These are phyloP conservation scores for Drosophila quinaria DNA, from an alignment of 2,888 invertebrate genomes.

Conservation along the genomic window DNA sequence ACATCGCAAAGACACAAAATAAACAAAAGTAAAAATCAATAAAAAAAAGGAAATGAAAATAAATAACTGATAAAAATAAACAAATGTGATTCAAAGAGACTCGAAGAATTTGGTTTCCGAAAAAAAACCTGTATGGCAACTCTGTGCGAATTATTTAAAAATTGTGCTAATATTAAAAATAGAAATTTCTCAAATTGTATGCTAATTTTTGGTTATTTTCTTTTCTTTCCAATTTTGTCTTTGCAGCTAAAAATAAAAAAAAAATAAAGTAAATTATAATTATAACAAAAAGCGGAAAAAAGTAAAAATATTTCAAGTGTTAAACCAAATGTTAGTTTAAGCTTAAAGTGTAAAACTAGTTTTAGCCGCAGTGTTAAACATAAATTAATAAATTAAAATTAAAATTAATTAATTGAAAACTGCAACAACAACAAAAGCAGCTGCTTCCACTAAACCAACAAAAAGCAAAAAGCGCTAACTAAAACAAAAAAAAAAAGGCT, in stretches of 20 bases:
- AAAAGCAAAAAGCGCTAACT: slow-evolving; percentile 15
- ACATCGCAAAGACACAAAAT: slow-evolving; percentile 13
- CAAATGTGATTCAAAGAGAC: neutral
- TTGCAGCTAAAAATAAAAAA: slow-evolving; percentile 42
- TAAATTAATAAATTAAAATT: slow-evolving; percentile 10
- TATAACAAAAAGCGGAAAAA: slow-evolving; percentile 26
- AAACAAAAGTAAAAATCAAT: neutral
- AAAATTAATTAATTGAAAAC: slow-evolving; percentile 10
- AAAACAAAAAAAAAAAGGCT: slow-evolving; percentile 12
- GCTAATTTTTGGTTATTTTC: slow-evolving; percentile 59
- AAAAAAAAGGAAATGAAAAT: neutral
- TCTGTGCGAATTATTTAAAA: neutral
- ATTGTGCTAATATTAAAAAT: slow-evolving; percentile 15
- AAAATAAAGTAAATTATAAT: slow-evolving; percentile 29
- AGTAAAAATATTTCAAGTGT: slow-evolving; percentile 60
- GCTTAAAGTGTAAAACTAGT: slow-evolving; percentile 77
- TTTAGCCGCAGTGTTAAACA: slow-evolving; percentile 61
- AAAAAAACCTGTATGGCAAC: slow-evolving; percentile 20
- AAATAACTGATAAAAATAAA: neutral
- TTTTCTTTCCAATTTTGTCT: slow-evolving; percentile 54
- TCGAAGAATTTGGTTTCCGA: neutral
- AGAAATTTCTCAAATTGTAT: slow-evolving; percentile 29
- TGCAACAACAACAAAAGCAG: slow-evolving; percentile 21
- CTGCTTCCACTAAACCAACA: slow-evolving; percentile 55
- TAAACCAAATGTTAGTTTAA: slow-evolving; percentile 79